Percentiles rank a stretch among this genome's conserved stretches.
phyloP scores from a whole-genome alignment of 1,140 invertebrate species.

The Brachionus sp. region DNA sequence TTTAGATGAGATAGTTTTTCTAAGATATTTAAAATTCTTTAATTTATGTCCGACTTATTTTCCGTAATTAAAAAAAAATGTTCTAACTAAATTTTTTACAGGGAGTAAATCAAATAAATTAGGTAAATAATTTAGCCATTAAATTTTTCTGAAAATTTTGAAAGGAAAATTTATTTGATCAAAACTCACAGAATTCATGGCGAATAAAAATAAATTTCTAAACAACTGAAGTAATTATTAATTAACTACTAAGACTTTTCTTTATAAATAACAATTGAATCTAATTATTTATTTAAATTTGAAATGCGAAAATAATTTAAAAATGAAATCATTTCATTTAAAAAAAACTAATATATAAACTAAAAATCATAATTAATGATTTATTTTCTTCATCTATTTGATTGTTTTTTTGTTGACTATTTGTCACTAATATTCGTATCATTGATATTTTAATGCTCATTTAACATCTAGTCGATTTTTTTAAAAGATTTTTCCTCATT shows the following conservation, averaged over 20 bases:
- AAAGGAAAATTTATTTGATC: background rate
- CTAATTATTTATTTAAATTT: background rate
- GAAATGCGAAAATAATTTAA: background rate
- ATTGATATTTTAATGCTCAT: background rate
- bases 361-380: background rate
- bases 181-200: background rate
- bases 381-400: too few relatives aligned
- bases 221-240: background rate
- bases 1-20: too few relatives aligned
- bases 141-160: too few relatives aligned
- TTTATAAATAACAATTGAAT: background rate
- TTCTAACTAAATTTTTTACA: too few relatives aligned
- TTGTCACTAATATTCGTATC: background rate
- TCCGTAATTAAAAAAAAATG: too few relatives aligned
- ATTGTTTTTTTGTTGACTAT: background rate
- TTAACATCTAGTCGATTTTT: background rate
- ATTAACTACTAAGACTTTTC: background rate
- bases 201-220: background rate
- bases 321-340: background rate
- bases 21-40: too few relatives aligned
- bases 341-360: background rate
- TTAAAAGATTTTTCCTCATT: too few relatives aligned
- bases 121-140: too few relatives aligned
- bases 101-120: too few relatives aligned
- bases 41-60: too few relatives aligned